phyloP scores from a whole-genome alignment of 1,140 invertebrate species.

The Drosophila kohkoa region DNA sequence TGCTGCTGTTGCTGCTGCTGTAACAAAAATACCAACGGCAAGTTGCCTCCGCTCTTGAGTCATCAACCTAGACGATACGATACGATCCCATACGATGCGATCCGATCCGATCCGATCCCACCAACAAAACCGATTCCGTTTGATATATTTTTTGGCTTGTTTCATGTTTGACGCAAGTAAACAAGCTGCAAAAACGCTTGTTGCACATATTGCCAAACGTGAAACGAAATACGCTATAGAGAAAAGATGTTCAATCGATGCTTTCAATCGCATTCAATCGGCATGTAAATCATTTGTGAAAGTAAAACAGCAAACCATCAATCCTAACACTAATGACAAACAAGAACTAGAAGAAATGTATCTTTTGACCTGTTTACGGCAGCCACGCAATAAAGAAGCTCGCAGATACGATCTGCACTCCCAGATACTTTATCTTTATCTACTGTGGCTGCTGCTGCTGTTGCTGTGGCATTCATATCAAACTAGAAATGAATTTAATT shows the following conservation, averaged over 20 bases:
- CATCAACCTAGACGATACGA: slow-evolving; percentile 63
- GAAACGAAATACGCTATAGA: slow-evolving; percentile 71
- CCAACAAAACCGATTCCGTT: slow-evolving; percentile 5
- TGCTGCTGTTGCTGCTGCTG: slow-evolving; percentile 34
- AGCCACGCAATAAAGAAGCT: slow-evolving; percentile 25
- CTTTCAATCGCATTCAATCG: slow-evolving; percentile 36
- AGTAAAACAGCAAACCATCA: no score
- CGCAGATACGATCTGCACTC: slow-evolving; percentile 12
- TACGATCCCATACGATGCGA: slow-evolving; percentile 10
- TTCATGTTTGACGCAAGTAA: slow-evolving; percentile 77
- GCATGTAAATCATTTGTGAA: no score
- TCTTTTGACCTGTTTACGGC: slow-evolving; percentile 19
- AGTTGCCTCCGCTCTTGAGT: slow-evolving; percentile 71
- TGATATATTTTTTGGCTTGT: slow-evolving; percentile 54
- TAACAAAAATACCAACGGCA: slow-evolving; percentile 78
- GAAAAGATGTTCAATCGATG: background rate
- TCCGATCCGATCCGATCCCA: background rate
- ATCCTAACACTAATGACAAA: background rate
- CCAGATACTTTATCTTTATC: slow-evolving; percentile 64
- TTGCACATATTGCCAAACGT: slow-evolving; percentile 36
- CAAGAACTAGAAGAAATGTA: slow-evolving; percentile 9
- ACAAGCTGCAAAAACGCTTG: slow-evolving; percentile 52
- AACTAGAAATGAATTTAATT: slow-evolving; percentile 57
- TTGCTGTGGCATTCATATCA: slow-evolving; percentile 54
- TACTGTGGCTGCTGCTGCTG: slow-evolving; percentile 34